Evolutionary conservation across 2,797 vertebrate species (phyloP).

Genomic region (Furcifer pardalis): DNA sequence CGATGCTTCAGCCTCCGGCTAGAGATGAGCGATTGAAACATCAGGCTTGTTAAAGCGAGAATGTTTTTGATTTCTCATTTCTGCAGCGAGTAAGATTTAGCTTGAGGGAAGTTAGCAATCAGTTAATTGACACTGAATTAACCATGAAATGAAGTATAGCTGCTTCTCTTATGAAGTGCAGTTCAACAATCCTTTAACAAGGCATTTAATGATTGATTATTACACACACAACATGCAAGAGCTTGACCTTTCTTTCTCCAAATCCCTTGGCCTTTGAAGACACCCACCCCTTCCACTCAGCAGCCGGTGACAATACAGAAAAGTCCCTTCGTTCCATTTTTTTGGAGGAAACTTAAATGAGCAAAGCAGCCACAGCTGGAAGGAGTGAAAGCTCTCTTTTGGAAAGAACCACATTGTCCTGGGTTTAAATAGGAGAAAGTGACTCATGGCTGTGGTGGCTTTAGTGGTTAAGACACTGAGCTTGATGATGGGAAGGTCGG

Average conservation of each 20-base stretch:
- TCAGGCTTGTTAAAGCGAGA: conserved; percentile 92
- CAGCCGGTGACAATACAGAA: not conserved
- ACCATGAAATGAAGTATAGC: conserved; percentile 95
- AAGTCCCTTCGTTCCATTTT: no score
- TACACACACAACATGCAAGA: conserved; percentile 77
- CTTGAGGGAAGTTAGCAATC: conserved; percentile 97
- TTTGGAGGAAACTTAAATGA: conserved; percentile 8
- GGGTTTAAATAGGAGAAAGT: not conserved
- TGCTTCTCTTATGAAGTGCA: conserved; percentile 84
- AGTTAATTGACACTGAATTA: conserved; percentile 99
- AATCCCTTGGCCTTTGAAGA: conserved; percentile 71
- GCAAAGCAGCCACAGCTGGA: not conserved
- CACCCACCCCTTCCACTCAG: conserved; percentile 24
- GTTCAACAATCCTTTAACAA: conserved; percentile 79
- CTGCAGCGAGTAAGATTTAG: conserved; percentile 85
- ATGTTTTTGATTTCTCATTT: conserved; percentile 93
- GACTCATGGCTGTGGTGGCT: no score
- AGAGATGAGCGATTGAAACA: conserved; percentile 97
- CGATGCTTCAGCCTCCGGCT: conserved; percentile 88
- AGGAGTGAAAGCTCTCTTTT: conserved; percentile 4
- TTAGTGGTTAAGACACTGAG: no score
- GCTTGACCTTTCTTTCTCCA: conserved; percentile 76
- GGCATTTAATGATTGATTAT: conserved; percentile 84
- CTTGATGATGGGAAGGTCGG: no score
- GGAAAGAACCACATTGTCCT: not conserved